Evolutionary conservation across 2,888 invertebrate genomes (phyloP).

Genomic region (Diarsia brunnea): DNA sequence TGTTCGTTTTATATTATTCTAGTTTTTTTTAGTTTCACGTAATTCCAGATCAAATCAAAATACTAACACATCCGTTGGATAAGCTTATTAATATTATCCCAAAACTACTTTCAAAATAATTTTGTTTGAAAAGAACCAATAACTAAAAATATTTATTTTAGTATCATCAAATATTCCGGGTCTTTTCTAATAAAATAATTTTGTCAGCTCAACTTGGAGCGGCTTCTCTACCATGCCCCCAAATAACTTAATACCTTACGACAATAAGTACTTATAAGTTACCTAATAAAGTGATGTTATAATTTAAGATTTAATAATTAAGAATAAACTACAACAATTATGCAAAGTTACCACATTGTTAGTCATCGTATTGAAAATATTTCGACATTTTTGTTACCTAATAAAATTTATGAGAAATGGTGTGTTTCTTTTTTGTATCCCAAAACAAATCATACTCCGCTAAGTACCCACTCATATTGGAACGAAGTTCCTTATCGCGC

Average conservation of each 20-base stretch:
- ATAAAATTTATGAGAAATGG: not conserved
- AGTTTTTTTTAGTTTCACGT: not conserved
- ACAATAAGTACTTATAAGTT: not conserved
- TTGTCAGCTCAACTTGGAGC: slow-evolving; percentile 1
- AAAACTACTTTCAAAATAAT: not conserved
- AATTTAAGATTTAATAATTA: not conserved
- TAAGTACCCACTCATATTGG: too few species aligned
- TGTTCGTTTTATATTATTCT: not conserved
- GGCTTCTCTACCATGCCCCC: not conserved
- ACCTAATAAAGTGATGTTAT: not conserved
- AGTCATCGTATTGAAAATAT: slow-evolving; percentile 40
- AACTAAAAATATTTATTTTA: not conserved
- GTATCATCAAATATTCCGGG: not conserved
- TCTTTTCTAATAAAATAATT: slow-evolving; percentile 7
- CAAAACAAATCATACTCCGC: not conserved
- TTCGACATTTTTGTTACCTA: slow-evolving; percentile 15
- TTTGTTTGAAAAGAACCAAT: not conserved
- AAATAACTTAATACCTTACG: not conserved
- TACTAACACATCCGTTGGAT: not conserved
- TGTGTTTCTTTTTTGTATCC: not conserved
- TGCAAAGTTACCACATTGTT: slow-evolving; percentile 44
- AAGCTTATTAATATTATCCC: not conserved
- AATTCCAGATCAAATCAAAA: not conserved
- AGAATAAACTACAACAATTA: not conserved
- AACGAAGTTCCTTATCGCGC: too few species aligned